Evolutionary conservation across 2,797 vertebrate genomes (phyloP).

Genomic region (Nyctalus aviator): DNA sequence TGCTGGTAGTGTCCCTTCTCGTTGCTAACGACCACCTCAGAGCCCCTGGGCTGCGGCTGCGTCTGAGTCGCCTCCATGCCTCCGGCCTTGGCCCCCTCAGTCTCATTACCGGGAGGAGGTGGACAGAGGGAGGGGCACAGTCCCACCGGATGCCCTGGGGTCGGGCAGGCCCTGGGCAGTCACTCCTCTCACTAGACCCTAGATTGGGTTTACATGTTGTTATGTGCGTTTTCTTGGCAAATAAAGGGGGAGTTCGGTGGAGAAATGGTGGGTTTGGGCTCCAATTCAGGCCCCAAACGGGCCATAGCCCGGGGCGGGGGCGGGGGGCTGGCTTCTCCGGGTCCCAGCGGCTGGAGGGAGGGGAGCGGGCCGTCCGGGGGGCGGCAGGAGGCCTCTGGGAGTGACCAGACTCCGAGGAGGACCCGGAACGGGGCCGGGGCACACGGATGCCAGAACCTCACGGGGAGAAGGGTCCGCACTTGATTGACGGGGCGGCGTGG

Average conservation of each 20-base stretch:
- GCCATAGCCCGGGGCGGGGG: not conserved
- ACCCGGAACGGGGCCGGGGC: too few species aligned
- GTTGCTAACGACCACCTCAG: too few species aligned
- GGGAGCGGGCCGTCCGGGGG: too few species aligned
- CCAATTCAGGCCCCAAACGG: not conserved
- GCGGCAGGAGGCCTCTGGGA: not conserved
- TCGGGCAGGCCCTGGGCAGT: not conserved
- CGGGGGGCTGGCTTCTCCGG: not conserved
- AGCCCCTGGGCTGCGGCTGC: not conserved
- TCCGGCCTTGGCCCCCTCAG: accelerated
- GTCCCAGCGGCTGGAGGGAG: not conserved
- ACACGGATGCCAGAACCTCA: accelerated
- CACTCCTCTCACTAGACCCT: not conserved
- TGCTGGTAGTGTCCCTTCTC: not conserved
- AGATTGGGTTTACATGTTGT: not conserved
- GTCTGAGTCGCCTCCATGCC: not conserved
- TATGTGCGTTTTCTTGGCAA: not conserved
- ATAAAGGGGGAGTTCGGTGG: not conserved
- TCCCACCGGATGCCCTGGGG: not conserved
- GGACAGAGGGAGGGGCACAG: not conserved
- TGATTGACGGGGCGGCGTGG: accelerated
- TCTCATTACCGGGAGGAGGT: not conserved
- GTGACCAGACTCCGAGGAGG: not conserved
- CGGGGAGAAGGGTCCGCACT: not conserved
- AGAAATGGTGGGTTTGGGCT: not conserved